phyloP scores from a whole-genome alignment of 2,797 vertebrate genomes.

The Gymnothorax reevesii region DNA sequence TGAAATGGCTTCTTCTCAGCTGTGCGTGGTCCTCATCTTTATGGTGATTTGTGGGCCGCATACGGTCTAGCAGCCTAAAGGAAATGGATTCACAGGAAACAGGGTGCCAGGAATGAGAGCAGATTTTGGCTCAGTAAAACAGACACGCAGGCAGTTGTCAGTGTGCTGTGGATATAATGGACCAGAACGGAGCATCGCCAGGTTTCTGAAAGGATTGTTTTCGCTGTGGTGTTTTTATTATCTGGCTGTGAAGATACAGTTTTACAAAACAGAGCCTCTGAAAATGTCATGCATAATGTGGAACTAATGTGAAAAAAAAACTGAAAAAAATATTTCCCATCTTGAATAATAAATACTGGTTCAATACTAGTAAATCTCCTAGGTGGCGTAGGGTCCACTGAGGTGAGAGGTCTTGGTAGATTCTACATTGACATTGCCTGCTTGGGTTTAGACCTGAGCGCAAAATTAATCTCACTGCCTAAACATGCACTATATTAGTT shows the following conservation, averaged over 20 bases:
- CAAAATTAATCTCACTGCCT: neutral
- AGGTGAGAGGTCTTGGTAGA: neutral
- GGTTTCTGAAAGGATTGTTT: neutral
- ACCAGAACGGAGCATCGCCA: neutral
- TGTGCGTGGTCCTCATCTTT: neutral
- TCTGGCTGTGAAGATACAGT: neutral
- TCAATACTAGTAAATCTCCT: neutral
- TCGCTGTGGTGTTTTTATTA: neutral
- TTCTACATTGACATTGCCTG: neutral
- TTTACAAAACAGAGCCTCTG: neutral
- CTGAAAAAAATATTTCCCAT: neutral
- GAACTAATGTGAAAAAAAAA: neutral
- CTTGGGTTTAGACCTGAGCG: neutral
- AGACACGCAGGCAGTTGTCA: neutral
- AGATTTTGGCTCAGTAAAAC: conserved; percentile 16
- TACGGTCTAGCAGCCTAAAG: neutral
- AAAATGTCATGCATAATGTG: neutral
- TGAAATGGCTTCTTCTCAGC: neutral
- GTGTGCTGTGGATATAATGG: neutral
- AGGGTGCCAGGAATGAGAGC: conserved; percentile 15
- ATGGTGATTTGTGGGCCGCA: neutral
- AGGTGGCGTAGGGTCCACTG: neutral
- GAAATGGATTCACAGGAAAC: neutral
- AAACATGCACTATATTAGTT: neutral
- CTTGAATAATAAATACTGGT: neutral